These are phyloP conservation scores for Umimayanthus chanpuru DNA, from an alignment of 92 coral and sea anemone genomes.

Conservation along the genomic window DNA sequence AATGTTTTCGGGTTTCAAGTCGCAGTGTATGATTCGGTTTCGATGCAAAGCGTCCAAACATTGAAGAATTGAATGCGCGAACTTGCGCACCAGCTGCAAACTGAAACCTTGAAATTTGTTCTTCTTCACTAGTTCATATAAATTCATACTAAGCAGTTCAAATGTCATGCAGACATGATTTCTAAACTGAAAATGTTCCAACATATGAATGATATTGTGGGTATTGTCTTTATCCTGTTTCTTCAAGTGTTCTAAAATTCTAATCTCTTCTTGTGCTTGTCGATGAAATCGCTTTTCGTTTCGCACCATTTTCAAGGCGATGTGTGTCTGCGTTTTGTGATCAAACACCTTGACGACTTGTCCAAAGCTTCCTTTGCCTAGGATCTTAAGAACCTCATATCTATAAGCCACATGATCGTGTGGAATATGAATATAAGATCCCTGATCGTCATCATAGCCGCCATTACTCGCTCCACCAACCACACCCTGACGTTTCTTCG, in stretches of 20 bases:
- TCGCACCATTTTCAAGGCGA: constrained; percentile 99
- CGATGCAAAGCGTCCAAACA: constrained; percentile 92
- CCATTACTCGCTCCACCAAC: constrained; percentile 96
- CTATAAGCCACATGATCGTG: constrained; percentile 98
- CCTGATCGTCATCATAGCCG: constrained; percentile 99
- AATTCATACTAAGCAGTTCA: constrained; percentile 95
- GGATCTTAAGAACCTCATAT: constrained; percentile 94
- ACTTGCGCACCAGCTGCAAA: constrained; percentile 90
- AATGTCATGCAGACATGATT: constrained; percentile 98
- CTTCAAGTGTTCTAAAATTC: constrained; percentile 92
- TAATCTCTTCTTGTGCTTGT: constrained; percentile 96
- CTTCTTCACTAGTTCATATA: constrained; percentile 95
- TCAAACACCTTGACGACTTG: constrained; percentile 98
- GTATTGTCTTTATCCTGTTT: constrained; percentile 97
- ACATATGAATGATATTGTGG: constrained; percentile 92
- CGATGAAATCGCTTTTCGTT: constrained; percentile 98
- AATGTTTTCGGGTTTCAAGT: constrained; percentile 96
- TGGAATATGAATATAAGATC: constrained; percentile 98
- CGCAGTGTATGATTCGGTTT: constrained; percentile 95
- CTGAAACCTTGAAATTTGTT: constrained; percentile 99
- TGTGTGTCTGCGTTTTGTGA: constrained; percentile 93
- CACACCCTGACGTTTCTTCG: constrained; percentile 99
- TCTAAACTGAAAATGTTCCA: constrained; percentile 92
- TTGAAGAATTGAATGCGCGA: constrained; percentile 97
- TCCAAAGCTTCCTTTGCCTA: constrained; percentile 99